A percentile compares a stretch with the other conserved stretches of the same genome.
These are phyloP conservation scores for Prochilodus magdalenae DNA, from an alignment of 2,113 vertebrate species.

Conservation along the genomic window DNA sequence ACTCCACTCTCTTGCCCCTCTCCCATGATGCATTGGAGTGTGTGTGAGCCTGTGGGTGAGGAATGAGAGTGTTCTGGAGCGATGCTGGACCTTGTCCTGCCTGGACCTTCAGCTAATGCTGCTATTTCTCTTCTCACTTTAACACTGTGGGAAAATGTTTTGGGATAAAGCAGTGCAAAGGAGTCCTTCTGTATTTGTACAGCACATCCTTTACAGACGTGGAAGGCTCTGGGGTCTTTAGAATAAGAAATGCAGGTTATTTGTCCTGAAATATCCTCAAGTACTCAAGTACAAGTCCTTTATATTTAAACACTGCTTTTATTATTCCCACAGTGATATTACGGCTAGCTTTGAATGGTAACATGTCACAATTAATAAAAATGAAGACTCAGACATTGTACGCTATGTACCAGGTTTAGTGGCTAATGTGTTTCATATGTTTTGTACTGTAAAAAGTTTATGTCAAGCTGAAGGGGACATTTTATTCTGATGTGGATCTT, in stretches of 20 bases:
- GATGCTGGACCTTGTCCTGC: slow-evolving; percentile 59
- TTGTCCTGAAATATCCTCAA: background rate
- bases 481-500: no score
- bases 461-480: no score
- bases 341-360: no score
- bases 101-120: slow-evolving; percentile 69
- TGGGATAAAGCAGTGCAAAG: background rate
- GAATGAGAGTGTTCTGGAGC: slow-evolving; percentile 68
- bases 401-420: no score
- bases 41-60: slow-evolving; percentile 64
- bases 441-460: no score
- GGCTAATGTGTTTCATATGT: no score
- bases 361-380: no score
- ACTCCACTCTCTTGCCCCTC: slow-evolving; percentile 35
- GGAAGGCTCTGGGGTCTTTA: background rate
- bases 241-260: background rate
- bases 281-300: background rate
- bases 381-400: no score
- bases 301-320: background rate
- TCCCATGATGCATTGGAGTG: slow-evolving; percentile 70
- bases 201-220: background rate
- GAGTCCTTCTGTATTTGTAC: background rate
- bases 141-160: slow-evolving; percentile 59
- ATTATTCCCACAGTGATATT: no score
- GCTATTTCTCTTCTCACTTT: slow-evolving; percentile 68